Conservation (phyloP, 2,797 vertebrate species). For the Betta splendens region DNA sequence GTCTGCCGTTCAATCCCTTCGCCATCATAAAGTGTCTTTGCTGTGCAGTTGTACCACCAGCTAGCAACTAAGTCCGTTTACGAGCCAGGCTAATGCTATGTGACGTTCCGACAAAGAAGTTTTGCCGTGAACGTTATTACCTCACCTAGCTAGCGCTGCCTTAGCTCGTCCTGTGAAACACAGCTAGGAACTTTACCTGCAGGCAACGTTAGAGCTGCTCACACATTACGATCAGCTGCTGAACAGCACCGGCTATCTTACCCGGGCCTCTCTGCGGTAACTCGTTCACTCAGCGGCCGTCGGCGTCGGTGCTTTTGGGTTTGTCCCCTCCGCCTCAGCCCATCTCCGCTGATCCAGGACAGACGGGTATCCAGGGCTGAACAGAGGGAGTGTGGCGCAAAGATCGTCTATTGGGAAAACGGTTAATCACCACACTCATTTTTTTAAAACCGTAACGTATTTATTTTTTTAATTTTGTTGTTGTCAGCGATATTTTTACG, state of each 20-base stretch:
- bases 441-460: too few relatives aligned
- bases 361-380: neutral
- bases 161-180: neutral
- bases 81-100: neutral
- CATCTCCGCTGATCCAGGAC: slow-evolving; percentile 61
- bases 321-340: slow-evolving; percentile 56
- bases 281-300: slow-evolving; percentile 8
- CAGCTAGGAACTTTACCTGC: slow-evolving; percentile 9
- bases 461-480: too few relatives aligned
- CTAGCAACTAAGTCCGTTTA: neutral
- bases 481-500: too few relatives aligned
- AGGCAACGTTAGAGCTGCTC: neutral
- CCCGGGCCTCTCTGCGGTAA: slow-evolving; percentile 33
- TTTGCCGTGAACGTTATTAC: slow-evolving; percentile 13
- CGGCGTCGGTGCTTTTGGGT: slow-evolving; percentile 22
- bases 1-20: rapidly evolving
- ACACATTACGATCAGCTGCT: neutral
- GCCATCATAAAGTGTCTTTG: neutral
- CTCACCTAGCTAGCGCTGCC: slow-evolving; percentile 42
- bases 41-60: too few relatives aligned
- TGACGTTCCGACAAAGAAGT: slow-evolving; percentile 18
- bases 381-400: neutral
- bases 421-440: neutral
- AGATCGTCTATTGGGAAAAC: slow-evolving; percentile 37
- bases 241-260: slow-evolving; percentile 19